Base-by-base conservation (phyloP, 2,797 vertebrate species). In the Danio albolineatus region DNA sequence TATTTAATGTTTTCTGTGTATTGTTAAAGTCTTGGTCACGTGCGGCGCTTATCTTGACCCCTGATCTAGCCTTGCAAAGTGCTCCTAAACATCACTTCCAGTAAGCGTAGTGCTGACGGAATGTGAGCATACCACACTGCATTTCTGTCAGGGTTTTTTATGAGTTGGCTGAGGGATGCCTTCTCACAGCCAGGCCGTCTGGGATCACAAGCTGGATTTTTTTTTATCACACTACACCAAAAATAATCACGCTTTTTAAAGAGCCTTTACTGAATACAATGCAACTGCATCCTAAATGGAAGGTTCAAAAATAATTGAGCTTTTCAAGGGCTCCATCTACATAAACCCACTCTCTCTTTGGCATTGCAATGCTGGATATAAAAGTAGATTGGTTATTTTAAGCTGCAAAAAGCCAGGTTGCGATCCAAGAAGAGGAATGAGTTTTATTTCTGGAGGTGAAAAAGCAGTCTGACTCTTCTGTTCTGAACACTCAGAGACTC, bases 151-250 rank as follows among this genome's bases (percentile, higher is more conserved):
- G 41, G 19, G 60, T 69, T 49, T 86, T 86, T 84, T 85, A 88
- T 62, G 82, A 86, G 76, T 64, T 86, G 78, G 79, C 83, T 57
- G 61, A 65, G 64, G 78, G 67, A 78, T 46, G 48, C 10, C 71
- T 74, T 75, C 87, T 84, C 62, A 65, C 84, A 85, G 85, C 88
- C 84, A 87, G 78, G 81, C 19, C 54, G 65, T 79, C 87, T 86
- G 83, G 69, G 79, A 86, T 86, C 83, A 78, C 46, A 49, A 78
- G 59, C 69, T 78, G 49, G 41, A 2, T 10, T 17, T 48, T 70
- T 73, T 87, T 82, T 83, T 82, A 81, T 77, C 72, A 81, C 61
- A 78, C 69, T 60, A 60, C 49, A 80, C 82, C 77, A 84, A 85
- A 85, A 78, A 85, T 85, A 88, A 87, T 86, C 72, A 43, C 17